phyloP scores from a whole-genome alignment of 2,797 vertebrate species.

The Neostethus bicornis region DNA sequence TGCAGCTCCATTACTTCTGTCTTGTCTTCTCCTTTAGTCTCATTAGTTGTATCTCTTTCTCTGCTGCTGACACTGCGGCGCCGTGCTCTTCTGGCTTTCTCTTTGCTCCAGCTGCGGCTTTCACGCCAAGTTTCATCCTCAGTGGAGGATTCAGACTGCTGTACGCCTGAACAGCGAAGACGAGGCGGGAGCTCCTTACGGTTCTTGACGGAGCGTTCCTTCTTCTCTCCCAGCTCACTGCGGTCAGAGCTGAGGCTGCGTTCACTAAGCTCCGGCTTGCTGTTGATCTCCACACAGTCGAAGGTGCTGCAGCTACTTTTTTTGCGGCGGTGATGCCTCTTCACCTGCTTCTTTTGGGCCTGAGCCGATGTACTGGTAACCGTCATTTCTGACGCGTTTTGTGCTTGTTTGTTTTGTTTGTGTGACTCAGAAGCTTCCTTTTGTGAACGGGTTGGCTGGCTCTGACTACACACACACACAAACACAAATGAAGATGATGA shows the following conservation, averaged over 20 bases:
- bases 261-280: constrained; percentile 62
- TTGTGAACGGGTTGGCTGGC: constrained; percentile 81
- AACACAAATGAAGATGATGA: constrained; percentile 41
- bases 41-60: constrained; percentile 45
- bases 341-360: constrained; percentile 84
- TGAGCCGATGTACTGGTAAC: constrained; percentile 35
- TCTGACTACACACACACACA: constrained; percentile 72
- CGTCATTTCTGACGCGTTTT: constrained; percentile 45
- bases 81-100: constrained; percentile 81
- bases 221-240: constrained; percentile 54
- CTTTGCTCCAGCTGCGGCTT: constrained; percentile 83
- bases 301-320: constrained; percentile 70
- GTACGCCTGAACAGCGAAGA: constrained; percentile 35
- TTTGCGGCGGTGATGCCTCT: constrained; percentile 84
- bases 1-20: constrained; percentile 74
- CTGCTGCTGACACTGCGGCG: constrained; percentile 68
- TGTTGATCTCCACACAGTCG: constrained; percentile 65
- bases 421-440: constrained; percentile 81
- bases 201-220: constrained; percentile 46
- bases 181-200: constrained; percentile 54
- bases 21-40: constrained; percentile 45
- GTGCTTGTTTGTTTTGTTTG: constrained; percentile 68
- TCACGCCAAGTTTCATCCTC: constrained; percentile 81
- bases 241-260: constrained; percentile 62
- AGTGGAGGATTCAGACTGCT: constrained; percentile 80